Base-by-base conservation (phyloP, 2,888 invertebrate genomes). In the Oasisia sp. region DNA sequence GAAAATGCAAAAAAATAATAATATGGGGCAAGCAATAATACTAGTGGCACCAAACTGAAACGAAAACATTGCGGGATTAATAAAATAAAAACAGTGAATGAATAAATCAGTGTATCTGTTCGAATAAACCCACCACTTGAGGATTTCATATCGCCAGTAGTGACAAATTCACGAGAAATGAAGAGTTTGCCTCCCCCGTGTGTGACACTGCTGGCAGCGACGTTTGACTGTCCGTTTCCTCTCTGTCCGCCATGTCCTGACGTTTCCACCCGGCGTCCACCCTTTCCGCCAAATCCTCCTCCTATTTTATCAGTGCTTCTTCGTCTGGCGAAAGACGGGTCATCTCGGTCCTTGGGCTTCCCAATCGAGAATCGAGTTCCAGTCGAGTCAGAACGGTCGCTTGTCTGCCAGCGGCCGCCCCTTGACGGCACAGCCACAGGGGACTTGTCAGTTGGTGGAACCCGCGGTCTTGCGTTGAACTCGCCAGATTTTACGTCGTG, bases 131-230 rank as follows among this genome's bases (percentile, higher is more conserved):
- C 74, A 74, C 74, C 74, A 74, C 74, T 74, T 74, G 74, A 74
- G 74, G 74, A 74, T 74, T 74, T 74, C 74, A 74, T 74, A 27
- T 74, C 74, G 74, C 74, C 74, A 74, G 74, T 74, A 5, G 74
- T 74, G 74, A 74, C 74, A 74, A 74, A 74, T 74, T 74, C 74
- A 74, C 74, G 74, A 74, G 74, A 74, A 74, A 74, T 74, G 74
- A 74, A 74, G n/a, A 74, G 74, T 74, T 74, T 74, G 19, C 74
- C 74, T 74, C 74, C 74, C 74, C 74, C 74, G 74, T 74, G 74
- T 7, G 74, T 74, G 74, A 27, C 74, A n/a, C 7, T 74, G 27
- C 74, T 74, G 74, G 74, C 19, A 19, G 74, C 7, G 19, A 27
- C 27, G 74, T 74, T 27, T 4, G 74, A 74, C 50, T 50, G 50